Base-by-base conservation (phyloP, 2,797 vertebrate genomes). In the Neopelma chrysocephalum region DNA sequence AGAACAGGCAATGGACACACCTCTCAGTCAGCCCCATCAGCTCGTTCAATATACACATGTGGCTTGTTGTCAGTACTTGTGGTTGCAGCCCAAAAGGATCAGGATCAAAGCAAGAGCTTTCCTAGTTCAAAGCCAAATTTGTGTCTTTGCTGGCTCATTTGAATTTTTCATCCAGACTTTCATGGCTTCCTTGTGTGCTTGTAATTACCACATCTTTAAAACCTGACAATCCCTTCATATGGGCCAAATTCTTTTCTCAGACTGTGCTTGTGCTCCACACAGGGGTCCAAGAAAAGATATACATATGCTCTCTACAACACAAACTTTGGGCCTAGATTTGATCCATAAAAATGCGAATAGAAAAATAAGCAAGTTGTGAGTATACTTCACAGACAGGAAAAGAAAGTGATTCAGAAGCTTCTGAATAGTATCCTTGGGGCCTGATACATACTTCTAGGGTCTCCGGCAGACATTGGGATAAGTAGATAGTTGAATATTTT, bases 171-270 rank as follows among this genome's bases (percentile, higher is more conserved):
- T 80, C 92, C 96, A 91, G 91, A 95, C 88, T 94, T 96, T 96
- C 90, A 91, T 96, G 75, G 93, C 94, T 96, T 97, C 69, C 94
- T 97, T 94, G 96, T 95, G 94, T 82, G 87, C 82, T 93, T 95
- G 95, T 95, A 97, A 97, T 97, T 97, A 94, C 94, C 90, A 95
- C 96, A 96, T 95, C 94, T 96, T 96, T 96, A 96, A 97, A 95
- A 96, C 94, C 91, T 95, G 94, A 96, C 96, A 96, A 94, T 93
- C 93, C 91, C 93, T 96, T 96, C 94, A 62, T 92, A 93, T 91
- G 93, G 96, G 96, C 95, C 96, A 96, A 95, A 95, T 80, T 95
- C 86, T 90, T 96, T 94, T 89, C 91, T 95, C 94, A 82, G 81
- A 94, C 42, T 94, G 71, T 68, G 90, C 81, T 95, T 95, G 93